Base-by-base conservation (phyloP, 1,140 invertebrate genomes). In the Zaprionus taronus region DNA sequence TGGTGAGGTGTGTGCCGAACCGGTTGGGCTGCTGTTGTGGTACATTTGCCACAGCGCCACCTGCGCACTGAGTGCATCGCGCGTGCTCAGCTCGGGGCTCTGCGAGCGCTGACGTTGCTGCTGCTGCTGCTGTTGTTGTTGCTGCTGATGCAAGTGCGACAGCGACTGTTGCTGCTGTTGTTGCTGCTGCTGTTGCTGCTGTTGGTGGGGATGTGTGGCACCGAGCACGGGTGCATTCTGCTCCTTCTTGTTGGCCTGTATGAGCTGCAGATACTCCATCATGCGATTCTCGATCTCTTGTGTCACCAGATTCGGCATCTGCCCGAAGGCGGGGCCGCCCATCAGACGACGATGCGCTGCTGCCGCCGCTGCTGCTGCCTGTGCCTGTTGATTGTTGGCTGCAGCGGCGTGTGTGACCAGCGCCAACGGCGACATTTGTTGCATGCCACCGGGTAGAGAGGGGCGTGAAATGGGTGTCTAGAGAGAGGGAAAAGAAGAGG, bases 11-110 rank as follows among this genome's bases (percentile, higher is more conserved):
- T 89, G 84, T 26, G 85, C 85, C 55, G 82, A 89, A 24, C 85
- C 80, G 64, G 90, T 91, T 31, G 91, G 93, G 70, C 73, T 94
- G 90, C 80, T 93, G 73, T 95, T 96, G 92, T 96, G 96, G 93
- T 97, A 97, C 82, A 97, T 94, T 81, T 96, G 97, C 96, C 96
- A 97, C 1, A 97, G 93, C 0, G 96, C 96, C 61, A 97, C 94
- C 38, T 96, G 94, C 5, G 95, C 95, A 65, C 94, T 95, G 34
- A 97, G 92, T 0, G 95, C 94, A 22, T 95, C 94, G 15, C 93
- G 93, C 5, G 94, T 94, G 12, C 94, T 93, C 26, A 93, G 91
- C 7, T 93, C 93, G 2, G 94, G 92, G 11, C 95, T 95, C 31
- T 95, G 95, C 12, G 95, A 94, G 7, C 93, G 80, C 61, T 91